Base-by-base conservation (phyloP, 2,888 invertebrate genomes). In the Catonia carolina region DNA sequence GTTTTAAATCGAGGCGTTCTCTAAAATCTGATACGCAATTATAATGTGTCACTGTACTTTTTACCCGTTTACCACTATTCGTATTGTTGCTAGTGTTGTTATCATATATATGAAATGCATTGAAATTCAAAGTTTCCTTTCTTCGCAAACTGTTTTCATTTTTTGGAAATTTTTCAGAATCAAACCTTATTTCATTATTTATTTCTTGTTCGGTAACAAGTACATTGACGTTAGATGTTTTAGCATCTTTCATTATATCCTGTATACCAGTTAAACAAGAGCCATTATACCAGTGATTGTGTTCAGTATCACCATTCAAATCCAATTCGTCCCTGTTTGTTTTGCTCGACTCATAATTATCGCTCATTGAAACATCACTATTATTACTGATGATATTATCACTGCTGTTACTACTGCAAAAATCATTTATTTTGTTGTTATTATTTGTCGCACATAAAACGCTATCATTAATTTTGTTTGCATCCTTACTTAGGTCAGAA, bases 141-240 rank as follows among this genome's bases (percentile, higher is more conserved):
- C 69, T 62, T 69, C 72, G 58, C 72, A 67, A 31, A 71, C 68
- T 42, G 67, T 57, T 73, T 54, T 79, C 78, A 47, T 74, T 75
- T 58, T 77, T 77, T 1, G 73, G 72, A 69, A 76, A 80, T 65
- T 80, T 80, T 56, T 77, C 78, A 0, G 80, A 79, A 66, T 80
- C 79, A 54, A 74, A 77, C 57, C 59, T 61, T 47, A 63, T 60
- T 56, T 63, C 63, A 45, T 63, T 63, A 41, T 63, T 63, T 10
- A 61, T 60, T 37, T 62, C 62, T 60, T 74, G 72, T 36, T 69
- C 69, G 0, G 70, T 70, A 2, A 72, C 73, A 15, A 74, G 67
- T 33, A 81, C 78, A 67, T 81, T 80, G 0, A 78, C 77, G 64
- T 80, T 80, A 37, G 78, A 75, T 1, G 78, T 79, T 68, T 80